phyloP scores from a whole-genome alignment of 2,113 vertebrate species.

The Boleophthalmus pectinirostris region DNA sequence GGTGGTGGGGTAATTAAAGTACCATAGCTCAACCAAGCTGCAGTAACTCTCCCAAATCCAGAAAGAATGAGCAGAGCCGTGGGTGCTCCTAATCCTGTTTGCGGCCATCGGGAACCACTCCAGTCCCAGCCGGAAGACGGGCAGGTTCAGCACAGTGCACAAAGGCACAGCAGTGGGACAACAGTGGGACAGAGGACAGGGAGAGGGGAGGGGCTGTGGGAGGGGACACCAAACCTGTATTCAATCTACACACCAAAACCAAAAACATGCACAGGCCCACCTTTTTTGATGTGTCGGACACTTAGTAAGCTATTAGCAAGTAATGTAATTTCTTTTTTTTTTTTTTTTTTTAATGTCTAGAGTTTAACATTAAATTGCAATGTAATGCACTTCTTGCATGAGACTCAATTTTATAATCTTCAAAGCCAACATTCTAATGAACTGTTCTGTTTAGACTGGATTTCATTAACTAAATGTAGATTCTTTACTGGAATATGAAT shows the following conservation, averaged over 20 bases:
- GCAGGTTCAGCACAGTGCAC: slow-evolving; percentile 55
- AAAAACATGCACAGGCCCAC: neutral
- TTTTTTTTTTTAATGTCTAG: no score
- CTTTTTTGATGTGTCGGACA: neutral
- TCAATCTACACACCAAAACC: slow-evolving; percentile 52
- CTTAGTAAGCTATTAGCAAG: neutral
- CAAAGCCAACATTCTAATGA: neutral
- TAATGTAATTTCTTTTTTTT: neutral
- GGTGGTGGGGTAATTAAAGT: slow-evolving; percentile 82
- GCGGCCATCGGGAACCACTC: slow-evolving; percentile 66
- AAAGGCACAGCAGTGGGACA: slow-evolving; percentile 62
- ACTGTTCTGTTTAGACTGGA: no score
- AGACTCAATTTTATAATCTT: neutral
- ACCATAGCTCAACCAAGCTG: slow-evolving; percentile 70
- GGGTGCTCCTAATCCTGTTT: slow-evolving; percentile 82
- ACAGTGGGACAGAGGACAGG: slow-evolving; percentile 33
- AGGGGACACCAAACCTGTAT: slow-evolving; percentile 46
- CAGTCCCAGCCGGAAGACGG: slow-evolving; percentile 70
- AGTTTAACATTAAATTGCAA: neutral
- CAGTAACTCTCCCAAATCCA: slow-evolving; percentile 75
- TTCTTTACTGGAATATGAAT: no score
- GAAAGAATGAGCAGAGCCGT: slow-evolving; percentile 69
- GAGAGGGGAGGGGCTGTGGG: slow-evolving; percentile 40
- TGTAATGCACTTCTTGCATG: neutral
- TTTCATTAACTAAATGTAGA: no score